Evolutionary conservation across 2,888 invertebrate genomes (phyloP), one percentile per base, ranked within the genome.

Genomic region (Schrankia costaestrigalis): DNA sequence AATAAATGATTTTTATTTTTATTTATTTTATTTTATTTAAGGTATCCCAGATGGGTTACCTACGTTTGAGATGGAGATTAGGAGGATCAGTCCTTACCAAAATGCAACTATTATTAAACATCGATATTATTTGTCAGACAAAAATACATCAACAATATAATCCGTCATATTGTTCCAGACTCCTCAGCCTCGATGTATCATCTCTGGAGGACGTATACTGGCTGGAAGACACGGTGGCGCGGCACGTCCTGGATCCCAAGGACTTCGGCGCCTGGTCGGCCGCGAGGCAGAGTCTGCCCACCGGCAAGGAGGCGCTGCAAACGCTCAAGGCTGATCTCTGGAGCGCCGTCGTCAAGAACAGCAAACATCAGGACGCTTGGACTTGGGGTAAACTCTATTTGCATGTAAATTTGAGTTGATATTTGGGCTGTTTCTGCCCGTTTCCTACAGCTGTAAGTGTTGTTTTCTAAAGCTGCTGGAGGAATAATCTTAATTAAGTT

Each of bases 131-230:
- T n/a, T n/a, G n/a, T n/a, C n/a, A n/a, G n/a, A n/a, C n/a, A n/a
- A n/a, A n/a, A n/a, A n/a, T n/a, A n/a, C n/a, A n/a, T n/a, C n/a
- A n/a, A n/a, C n/a, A n/a, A n/a, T n/a, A n/a, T n/a, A n/a, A 15
- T 1, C 19, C 7, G 2, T 11, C 15, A 11, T 10, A 13, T 31
- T 32, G 28, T 28, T 60, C 2, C 72, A 93, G 93, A 64, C 79
- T 95, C 57, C 87, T 94, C 60, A 92, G 93, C 57, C 90, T 95
- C 71, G 95, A 95, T 79, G 95, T 96, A 26, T 91, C 93, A 30
- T 93, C 94, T n/a, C 75, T 96, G 51, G 96, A 96, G 76, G 96
- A 96, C 82, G 95, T 95, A 15, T 96, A 96, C 80, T 95, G 95
- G 95, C 86, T 95, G 70, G 95, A 96, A 74, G 96, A 96, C 77